Base-by-base conservation (phyloP, 1,140 invertebrate genomes). In the Drosophila paulistorum region DNA sequence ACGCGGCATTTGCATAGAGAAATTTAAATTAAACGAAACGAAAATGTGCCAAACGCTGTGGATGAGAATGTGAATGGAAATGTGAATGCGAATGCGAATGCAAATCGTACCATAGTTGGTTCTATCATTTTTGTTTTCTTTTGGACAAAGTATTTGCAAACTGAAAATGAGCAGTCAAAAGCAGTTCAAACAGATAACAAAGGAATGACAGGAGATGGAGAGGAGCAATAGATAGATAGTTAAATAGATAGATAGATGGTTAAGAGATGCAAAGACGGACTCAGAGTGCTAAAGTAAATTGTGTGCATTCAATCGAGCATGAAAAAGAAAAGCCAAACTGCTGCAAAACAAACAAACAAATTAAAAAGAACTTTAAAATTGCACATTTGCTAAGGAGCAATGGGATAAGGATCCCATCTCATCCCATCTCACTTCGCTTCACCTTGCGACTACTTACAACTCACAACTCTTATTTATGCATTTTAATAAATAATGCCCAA, bases 31-130 rank as follows among this genome's bases (percentile, higher is more conserved):
- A n/a, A n/a, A n/a, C n/a, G n/a, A n/a, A n/a, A n/a, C n/a, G 71
- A 79, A 77, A 86, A 87, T 87, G 75, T 85, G 75, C 74, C 81
- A 85, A 85, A 71, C 79, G 42, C 82, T 82, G 69, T 86, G 82
- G 86, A 86, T n/a, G n/a, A n/a, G n/a, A n/a, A n/a, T n/a, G n/a
- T n/a, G n/a, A n/a, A n/a, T n/a, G n/a, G n/a, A n/a, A n/a, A n/a
- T n/a, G n/a, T n/a, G n/a, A n/a, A n/a, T n/a, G n/a, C n/a, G n/a
- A n/a, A n/a, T n/a, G n/a, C n/a, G n/a, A n/a, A n/a, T n/a, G n/a
- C n/a, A n/a, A n/a, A n/a, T n/a, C n/a, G n/a, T n/a, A n/a, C n/a
- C n/a, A n/a, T n/a, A n/a, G n/a, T n/a, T n/a, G n/a, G n/a, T n/a
- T n/a, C n/a, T n/a, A n/a, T n/a, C n/a, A n/a, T 87, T 76, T 58